Evolutionary conservation across 1,140 invertebrate species (phyloP), one percentile per base, ranked within the genome.

Genomic region (Drosophila pseudoobscura): DNA sequence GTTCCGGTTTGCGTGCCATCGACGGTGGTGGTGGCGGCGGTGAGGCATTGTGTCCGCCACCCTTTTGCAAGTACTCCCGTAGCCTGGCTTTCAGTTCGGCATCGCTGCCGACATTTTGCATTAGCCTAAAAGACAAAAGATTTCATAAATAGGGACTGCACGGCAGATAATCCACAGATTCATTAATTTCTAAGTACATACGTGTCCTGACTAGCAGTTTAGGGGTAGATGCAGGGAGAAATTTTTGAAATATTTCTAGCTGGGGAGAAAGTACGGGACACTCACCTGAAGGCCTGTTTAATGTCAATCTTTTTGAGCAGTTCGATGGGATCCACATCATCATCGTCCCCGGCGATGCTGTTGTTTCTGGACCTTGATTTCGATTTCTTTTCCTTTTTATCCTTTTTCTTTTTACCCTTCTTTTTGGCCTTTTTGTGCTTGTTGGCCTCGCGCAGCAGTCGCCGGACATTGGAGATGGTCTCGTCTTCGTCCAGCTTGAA

Each of bases 401-500:
- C 91, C 87, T 94, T 92, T 47, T 94, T 93, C 76, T 94, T 94
- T 70, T 94, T 94, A 2, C 92, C 92, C 43, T 92, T 92, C 77
- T 94, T 94, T 66, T 95, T 95, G 70, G 95, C 95, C 89, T 96
- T 96, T 65, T 96, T 96, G 93, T 96, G 96, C 80, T 95, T 95
- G 41, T 94, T 94, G 7, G 95, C 95, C 77, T 97, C 96, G 73
- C 96, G 95, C 46, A 97, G 92, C 83, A 97, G 96, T 84, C 96
- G 96, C 2, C 96, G 93, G 39, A 97, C 95, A 92, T 96, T 96
- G 51, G 95, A 94, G 88, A 96, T 96, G 78, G 96, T 97, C 90
- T 96, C 96, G 0, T 95, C 96, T 82, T 97, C 96, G 76, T 95
- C 93, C 22, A 97, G 94, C 93, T 96, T 93, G 22, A 93, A 91